phyloP scores from a whole-genome alignment of 2,113 vertebrate genomes.

The Rhea americana region DNA sequence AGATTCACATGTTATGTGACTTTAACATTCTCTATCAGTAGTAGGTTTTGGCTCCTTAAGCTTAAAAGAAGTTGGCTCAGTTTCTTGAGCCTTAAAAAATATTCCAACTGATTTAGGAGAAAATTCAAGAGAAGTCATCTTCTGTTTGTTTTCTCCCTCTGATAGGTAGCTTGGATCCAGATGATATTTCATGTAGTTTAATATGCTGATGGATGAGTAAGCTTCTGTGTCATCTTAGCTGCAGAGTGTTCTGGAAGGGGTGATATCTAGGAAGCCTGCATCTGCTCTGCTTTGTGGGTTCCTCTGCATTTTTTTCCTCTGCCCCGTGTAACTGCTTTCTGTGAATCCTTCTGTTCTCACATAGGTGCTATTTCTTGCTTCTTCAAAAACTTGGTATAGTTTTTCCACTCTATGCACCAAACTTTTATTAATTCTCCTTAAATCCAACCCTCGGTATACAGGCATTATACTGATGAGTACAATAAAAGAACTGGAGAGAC shows the following conservation, averaged over 20 bases:
- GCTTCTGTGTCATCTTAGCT: rapidly evolving
- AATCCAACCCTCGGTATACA: neutral
- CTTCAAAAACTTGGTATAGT: neutral
- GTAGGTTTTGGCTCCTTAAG: neutral
- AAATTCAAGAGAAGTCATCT: neutral
- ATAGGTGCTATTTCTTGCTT: rapidly evolving
- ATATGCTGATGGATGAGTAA: neutral
- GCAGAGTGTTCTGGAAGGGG: neutral
- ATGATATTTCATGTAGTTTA: neutral
- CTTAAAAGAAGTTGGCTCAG: rapidly evolving
- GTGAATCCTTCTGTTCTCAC: neutral
- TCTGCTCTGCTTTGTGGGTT: rapidly evolving
- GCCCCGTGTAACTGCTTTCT: no score
- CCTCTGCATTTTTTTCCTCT: neutral
- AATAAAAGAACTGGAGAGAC: neutral
- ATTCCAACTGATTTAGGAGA: neutral
- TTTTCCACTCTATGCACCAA: neutral
- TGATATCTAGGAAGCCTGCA: rapidly evolving
- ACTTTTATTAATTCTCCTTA: neutral
- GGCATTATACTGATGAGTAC: neutral
- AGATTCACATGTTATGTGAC: neutral
- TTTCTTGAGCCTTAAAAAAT: neutral
- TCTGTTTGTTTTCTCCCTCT: neutral
- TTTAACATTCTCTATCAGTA: neutral
- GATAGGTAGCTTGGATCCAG: neutral